phyloP scores from a whole-genome alignment of 1,140 invertebrate species.

The Hirudo medicinalis region DNA sequence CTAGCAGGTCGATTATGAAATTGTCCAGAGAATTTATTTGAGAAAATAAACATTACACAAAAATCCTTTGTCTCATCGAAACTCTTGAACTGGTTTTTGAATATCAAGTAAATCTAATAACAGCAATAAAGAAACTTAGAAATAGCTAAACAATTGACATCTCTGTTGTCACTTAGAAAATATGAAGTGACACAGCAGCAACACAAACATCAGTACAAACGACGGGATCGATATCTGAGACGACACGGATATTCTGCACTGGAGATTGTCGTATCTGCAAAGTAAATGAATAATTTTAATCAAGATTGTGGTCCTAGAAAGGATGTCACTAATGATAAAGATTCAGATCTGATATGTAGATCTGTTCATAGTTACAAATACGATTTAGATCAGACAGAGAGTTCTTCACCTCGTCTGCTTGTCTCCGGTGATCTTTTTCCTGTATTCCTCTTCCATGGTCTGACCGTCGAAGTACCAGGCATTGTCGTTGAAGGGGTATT shows the following conservation, averaged over 20 bases:
- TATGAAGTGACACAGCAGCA: background rate
- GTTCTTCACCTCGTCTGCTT: conserved; percentile 30
- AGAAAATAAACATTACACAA: no score
- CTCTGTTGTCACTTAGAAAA: background rate
- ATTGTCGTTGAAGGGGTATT: conserved; percentile 94
- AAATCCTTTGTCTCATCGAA: no score
- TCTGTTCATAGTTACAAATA: background rate
- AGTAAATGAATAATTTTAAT: conserved; percentile 25
- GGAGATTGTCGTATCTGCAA: conserved; percentile 52
- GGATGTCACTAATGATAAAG: no score
- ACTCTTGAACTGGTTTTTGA: no score
- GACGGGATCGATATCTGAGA: conserved; percentile 26
- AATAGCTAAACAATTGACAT: background rate
- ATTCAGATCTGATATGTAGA: background rate
- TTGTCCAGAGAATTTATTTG: no score
- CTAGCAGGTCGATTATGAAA: no score
- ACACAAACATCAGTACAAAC: conserved; percentile 19
- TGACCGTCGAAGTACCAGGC: conserved; percentile 80
- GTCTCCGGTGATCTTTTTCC: conserved; percentile 31
- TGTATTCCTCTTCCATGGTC: conserved; percentile 83
- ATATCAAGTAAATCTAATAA: no score
- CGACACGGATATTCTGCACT: conserved; percentile 74
- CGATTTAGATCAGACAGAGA: background rate
- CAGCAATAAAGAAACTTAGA: background rate
- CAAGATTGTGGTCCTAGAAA: background rate